Base-by-base conservation (phyloP, 2,888 invertebrate genomes). In the Amphipyra berbera region DNA sequence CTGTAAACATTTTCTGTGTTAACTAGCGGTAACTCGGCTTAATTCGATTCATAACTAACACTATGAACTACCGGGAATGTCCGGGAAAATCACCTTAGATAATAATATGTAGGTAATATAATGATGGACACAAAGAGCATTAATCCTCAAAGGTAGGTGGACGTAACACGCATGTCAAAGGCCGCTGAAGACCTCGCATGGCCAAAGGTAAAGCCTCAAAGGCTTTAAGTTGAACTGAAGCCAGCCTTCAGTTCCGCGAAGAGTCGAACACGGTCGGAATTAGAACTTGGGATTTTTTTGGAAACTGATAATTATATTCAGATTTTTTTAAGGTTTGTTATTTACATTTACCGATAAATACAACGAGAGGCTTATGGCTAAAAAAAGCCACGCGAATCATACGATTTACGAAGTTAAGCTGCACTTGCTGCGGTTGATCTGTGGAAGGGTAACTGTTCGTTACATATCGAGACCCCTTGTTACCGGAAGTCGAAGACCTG, bases 131-230 rank as follows among this genome's bases (percentile, higher is more conserved):
- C 37, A 53, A 61, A 49, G 61, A 42, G 48, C 9, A 45, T 15
- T 54, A 73, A 68, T 57, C 57, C 46, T 47, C 21, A 54, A 41
- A 57, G 61, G 46, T 30, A 37, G 37, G 14, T 41, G 12, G 30
- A 61, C 62, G 62, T 73, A 56, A 46, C 46, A 44, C 14, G 57
- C 37, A 45, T 57, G 38, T 21, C 61, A 61, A 61, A 61, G 61
- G 12, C n/a, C 30, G 8, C 54, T 12, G 0, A 14, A 55, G 37
- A 38, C 48, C 52, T 65, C 35, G 9, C 7, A n/a, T 53, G 15
- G 27, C 35, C 33, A 6, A 57, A 50, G 48, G 35, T 61, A 42
- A 73, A 46, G 55, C 60, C 45, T 52, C n/a, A 45, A 14, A 14
- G 40, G 56, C 49, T 52, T 53, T 61, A 67, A 49, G 48, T 67